Conservation (phyloP, 2,113 vertebrate species). For the Galemys pyrenaicus region DNA sequence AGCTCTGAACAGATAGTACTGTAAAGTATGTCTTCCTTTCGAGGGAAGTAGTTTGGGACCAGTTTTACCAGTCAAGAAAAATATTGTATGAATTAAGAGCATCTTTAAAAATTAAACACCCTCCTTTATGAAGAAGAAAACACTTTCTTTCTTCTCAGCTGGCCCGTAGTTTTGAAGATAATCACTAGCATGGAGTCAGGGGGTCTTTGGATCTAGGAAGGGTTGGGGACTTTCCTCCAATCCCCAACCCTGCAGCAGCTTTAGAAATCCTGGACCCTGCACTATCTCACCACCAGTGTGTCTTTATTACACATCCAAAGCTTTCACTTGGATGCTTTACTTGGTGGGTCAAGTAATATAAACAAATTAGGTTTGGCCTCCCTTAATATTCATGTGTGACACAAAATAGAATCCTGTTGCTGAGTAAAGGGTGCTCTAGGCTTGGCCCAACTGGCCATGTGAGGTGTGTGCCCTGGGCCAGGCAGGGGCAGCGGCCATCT, state of each 20-base stretch:
- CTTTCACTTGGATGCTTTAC: not conserved
- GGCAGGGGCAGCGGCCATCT: not conserved
- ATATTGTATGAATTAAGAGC: not conserved
- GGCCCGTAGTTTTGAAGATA: not conserved
- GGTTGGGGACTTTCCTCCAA: not conserved
- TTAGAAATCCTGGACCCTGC: not conserved
- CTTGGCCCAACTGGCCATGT: not conserved
- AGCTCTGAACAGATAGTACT: not conserved
- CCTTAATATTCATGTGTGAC: not conserved
- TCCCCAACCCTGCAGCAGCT: not conserved
- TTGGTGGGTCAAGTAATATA: too few relatives aligned
- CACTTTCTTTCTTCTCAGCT: not conserved
- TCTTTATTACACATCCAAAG: fast-evolving
- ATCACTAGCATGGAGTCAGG: not conserved
- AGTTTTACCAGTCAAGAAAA: not conserved
- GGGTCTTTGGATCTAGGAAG: not conserved
- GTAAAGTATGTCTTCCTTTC: not conserved
- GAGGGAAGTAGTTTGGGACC: not conserved
- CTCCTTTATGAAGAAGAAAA: not conserved
- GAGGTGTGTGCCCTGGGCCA: not conserved
- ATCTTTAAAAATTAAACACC: conserved; percentile 24
- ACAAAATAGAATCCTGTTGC: not conserved
- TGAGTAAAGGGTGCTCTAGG: not conserved
- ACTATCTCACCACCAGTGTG: not conserved
- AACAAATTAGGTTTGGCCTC: not conserved